phyloP scores from a whole-genome alignment of 2,113 vertebrate genomes.

The Saccopteryx bilineata region DNA sequence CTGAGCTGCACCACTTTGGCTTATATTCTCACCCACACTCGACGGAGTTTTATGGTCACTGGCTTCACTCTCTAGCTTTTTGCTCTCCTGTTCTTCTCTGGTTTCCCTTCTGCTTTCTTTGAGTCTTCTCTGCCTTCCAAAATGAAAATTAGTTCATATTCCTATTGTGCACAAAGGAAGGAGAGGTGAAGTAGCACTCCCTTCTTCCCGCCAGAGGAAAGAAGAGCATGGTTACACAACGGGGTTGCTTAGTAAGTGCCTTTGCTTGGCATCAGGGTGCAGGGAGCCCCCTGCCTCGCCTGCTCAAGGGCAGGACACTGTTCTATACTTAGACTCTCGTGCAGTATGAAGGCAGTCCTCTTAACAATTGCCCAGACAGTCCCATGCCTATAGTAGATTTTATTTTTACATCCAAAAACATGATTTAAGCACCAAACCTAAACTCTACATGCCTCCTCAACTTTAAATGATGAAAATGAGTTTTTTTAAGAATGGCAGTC shows the following conservation, averaged over 20 bases:
- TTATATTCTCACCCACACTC: not conserved
- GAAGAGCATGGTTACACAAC: not conserved
- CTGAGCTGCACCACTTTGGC: not conserved
- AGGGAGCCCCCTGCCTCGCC: not conserved
- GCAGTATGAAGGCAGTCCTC: not conserved
- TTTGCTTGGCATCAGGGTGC: not conserved
- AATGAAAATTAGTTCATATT: not conserved
- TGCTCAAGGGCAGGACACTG: not conserved
- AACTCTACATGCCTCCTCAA: not conserved
- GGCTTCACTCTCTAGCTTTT: not conserved
- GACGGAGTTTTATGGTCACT: not conserved
- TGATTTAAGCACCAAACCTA: not conserved
- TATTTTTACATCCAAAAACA: constrained; percentile 9
- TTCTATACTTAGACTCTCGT: not conserved
- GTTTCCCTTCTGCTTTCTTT: not conserved
- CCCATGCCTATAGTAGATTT: not conserved
- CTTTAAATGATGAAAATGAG: not conserved
- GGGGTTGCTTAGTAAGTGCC: not conserved
- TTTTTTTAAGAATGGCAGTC: not conserved
- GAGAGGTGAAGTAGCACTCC: not conserved
- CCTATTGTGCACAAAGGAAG: fast-evolving
- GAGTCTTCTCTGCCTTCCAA: not conserved
- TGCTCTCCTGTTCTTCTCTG: not conserved
- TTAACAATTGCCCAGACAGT: not conserved
- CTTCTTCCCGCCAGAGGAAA: no score